phyloP scores from a whole-genome alignment of 2,888 invertebrate species.

The Exephanes ischioxanthus region DNA sequence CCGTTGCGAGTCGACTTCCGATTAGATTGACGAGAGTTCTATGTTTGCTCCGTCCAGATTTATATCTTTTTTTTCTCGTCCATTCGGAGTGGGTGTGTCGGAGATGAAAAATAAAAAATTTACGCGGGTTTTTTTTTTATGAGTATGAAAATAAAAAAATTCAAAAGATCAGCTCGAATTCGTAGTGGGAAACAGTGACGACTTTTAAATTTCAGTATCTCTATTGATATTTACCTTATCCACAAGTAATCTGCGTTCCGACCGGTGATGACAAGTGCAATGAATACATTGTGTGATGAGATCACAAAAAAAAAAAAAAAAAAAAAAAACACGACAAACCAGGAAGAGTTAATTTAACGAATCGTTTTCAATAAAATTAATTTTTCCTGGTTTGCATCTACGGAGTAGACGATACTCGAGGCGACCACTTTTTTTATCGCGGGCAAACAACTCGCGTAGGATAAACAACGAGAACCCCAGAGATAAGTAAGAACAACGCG shows the following conservation, averaged over 20 bases:
- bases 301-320: neutral
- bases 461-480: neutral
- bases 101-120: neutral
- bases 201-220: neutral
- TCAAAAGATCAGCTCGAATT: neutral
- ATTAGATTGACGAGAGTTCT: neutral
- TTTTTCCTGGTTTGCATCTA: neutral
- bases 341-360: neutral
- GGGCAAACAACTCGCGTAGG: neutral
- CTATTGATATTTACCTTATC: neutral
- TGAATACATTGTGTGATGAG: neutral
- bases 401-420: neutral
- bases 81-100: neutral
- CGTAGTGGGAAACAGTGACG: neutral
- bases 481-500: constrained; percentile 4
- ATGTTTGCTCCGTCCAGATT: neutral
- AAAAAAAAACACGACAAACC: neutral
- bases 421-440: neutral
- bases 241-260: neutral
- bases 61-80: neutral
- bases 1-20: neutral
- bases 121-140: neutral
- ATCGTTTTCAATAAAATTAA: neutral
- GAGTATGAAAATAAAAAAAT: neutral
- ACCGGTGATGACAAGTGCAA: neutral